Percentiles rank a stretch among this genome's conserved stretches.
These are phyloP conservation scores for Lucinisca nassula DNA, from an alignment of 2,888 invertebrate species.

Conservation along the genomic window DNA sequence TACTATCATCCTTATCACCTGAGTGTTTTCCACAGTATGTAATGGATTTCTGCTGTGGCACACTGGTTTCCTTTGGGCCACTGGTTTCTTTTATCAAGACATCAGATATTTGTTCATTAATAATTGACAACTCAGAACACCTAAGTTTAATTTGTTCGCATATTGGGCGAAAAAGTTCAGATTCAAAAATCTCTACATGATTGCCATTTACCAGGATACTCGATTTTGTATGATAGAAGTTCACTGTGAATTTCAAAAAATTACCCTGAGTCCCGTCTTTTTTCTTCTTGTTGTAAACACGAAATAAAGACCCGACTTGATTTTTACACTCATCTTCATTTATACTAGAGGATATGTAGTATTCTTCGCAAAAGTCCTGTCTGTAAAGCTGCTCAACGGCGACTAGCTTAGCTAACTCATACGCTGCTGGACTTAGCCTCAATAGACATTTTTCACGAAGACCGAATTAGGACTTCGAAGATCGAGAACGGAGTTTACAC, in stretches of 20 bases:
- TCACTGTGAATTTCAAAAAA: neutral
- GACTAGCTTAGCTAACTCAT: neutral
- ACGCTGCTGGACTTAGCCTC: neutral
- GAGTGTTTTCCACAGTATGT: neutral
- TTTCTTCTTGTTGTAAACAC: neutral
- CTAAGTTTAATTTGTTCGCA: neutral
- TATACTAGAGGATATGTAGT: neutral
- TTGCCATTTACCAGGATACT: neutral
- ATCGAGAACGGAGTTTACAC: too few relatives aligned
- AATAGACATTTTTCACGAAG: too few relatives aligned
- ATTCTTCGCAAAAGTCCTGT: neutral
- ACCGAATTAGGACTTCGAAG: too few relatives aligned
- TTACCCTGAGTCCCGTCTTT: neutral
- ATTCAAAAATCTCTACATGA: neutral
- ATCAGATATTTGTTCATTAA: neutral
- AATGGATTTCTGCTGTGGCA: too few relatives aligned
- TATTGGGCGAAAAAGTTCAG: neutral
- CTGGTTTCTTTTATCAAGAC: neutral
- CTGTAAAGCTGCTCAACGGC: neutral
- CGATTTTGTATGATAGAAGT: neutral
- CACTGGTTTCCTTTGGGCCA: too few relatives aligned
- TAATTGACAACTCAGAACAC: neutral
- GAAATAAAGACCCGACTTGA: neutral
- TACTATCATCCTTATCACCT: neutral
- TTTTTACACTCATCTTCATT: neutral